Base-by-base conservation (phyloP, 2,797 vertebrate genomes). In the Apogon hyalosoma region DNA sequence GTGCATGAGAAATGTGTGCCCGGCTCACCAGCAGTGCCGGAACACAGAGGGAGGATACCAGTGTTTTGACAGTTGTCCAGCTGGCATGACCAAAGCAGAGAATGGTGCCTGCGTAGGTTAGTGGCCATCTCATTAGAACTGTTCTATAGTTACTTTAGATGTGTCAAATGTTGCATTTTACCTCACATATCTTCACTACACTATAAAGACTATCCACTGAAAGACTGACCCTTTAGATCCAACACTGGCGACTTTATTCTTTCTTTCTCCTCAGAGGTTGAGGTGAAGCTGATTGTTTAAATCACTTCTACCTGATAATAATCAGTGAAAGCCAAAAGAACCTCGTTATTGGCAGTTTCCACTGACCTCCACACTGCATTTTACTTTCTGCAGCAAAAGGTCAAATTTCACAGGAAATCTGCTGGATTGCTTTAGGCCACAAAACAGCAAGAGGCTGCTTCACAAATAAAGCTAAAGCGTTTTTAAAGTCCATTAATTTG, bases 31-130 rank as follows among this genome's bases (percentile, higher is more conserved):
- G 88, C 92, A 94, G 83, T 95, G 94, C 73, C 90, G 80, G 4
- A 95, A 95, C 89, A 95, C 93, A 10, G 93, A 94, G 4, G 94
- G 94, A 63, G 93, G 94, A 15, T 95, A 95, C 87, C 92, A 93
- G 82, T 95, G 94, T 84, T 91, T 93, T 14, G 93, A 95, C 86
- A 91, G 87, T 82, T 96, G 95, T 68, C 91, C 92, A 4, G 64
- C 85, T 49, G 95, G 95, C 54, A 93, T 95, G 92, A 94, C 86
- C 39, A 86, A 83, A 61, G 80, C 88, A 14, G 93, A 94, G 58
- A 85, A 66, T 5, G 93, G 94, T 65, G 90, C 83, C 67, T 96
- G 95, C 28, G 33, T 81, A 39, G 95, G 95, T 96, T 36, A 90
- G 92, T 70, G n/a, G 12, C 24, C 36, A 9, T 56, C 33, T 28